These are phyloP conservation scores for Tinea trinotella DNA, from an alignment of 2,888 invertebrate species.

Conservation along the genomic window DNA sequence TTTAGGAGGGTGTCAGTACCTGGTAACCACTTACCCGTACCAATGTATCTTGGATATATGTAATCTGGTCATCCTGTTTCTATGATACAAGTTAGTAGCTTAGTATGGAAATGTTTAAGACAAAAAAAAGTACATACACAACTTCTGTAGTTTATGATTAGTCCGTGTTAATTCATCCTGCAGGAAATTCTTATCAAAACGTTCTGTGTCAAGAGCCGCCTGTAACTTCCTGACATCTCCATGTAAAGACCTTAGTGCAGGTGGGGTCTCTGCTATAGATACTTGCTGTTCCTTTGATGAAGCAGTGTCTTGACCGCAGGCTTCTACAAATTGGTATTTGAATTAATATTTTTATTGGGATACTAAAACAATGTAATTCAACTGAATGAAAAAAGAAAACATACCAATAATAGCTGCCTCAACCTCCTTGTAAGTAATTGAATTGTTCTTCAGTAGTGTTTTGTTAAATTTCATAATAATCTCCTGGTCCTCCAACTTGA, in stretches of 20 bases:
- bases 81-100: too few species aligned
- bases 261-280: constrained; percentile 48
- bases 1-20: too few species aligned
- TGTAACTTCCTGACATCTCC: constrained; percentile 65
- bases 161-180: constrained; percentile 72
- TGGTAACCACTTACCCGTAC: too few species aligned
- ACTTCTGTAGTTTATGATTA: constrained; percentile 63
- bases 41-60: too few species aligned
- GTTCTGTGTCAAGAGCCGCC: constrained; percentile 73
- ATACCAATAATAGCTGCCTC: constrained; percentile 53
- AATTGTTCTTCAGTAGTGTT: constrained; percentile 57
- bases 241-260: constrained; percentile 51
- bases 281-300: constrained; percentile 23
- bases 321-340: constrained; percentile 35
- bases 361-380: too few species aligned
- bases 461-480: constrained; percentile 69
- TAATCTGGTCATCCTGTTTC: too few species aligned
- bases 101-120: background rate
- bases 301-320: constrained; percentile 44
- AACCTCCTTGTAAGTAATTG: constrained; percentile 49
- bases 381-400: too few species aligned
- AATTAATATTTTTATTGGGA: too few species aligned
- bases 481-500: constrained; percentile 65
- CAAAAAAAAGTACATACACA: constrained; percentile 52
- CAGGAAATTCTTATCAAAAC: constrained; percentile 74